Evolutionary conservation across 2,797 vertebrate genomes (phyloP), one percentile per base, ranked within the genome.

Genomic region (Betta splendens): DNA sequence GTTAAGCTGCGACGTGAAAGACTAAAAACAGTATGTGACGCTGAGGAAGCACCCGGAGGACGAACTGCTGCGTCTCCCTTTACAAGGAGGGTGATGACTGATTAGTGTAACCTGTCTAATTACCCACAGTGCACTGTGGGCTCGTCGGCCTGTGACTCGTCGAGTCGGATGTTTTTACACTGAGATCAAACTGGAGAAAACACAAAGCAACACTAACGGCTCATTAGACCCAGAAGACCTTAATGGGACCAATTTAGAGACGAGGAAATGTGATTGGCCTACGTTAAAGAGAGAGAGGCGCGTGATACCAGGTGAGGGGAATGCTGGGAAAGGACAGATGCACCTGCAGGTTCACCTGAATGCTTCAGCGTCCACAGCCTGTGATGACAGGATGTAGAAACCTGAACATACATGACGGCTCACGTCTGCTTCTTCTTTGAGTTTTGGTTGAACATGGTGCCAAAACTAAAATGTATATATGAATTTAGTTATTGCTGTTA

Each of bases 21-120:
- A n/a, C n/a, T n/a, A n/a, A n/a, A n/a, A n/a, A n/a, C 49, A 22
- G 13, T 43, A 38, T 11, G 35, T 33, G n/a, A 18, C 39, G 37
- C 44, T 64, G 64, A 18, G 50, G 69, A 63, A 31, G 22, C 55
- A 15, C 32, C 43, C 65, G 38, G 65, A 63, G 44, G 59, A 36
- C 64, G 33, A 65, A 68, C 64, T 54, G 61, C 53, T 28, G 26
- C 16, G 2, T 29, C 2, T 21, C 38, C 23, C 37, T 48, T 25
- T 49, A 22, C 58, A 49, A 51, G 57, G 59, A 60, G 36, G 37
- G 48, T 9, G 48, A 51, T 36, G 75, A 64, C 73, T 79, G 74
- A 84, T 81, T 72, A 72, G 69, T 64, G 39, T 28, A 54, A 52
- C 51, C 57, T 35, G 60, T 59, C 57, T 80, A 77, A 81, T 84